These are phyloP conservation scores for Polyploca ridens DNA, from an alignment of 2,888 invertebrate genomes.

Conservation along the genomic window DNA sequence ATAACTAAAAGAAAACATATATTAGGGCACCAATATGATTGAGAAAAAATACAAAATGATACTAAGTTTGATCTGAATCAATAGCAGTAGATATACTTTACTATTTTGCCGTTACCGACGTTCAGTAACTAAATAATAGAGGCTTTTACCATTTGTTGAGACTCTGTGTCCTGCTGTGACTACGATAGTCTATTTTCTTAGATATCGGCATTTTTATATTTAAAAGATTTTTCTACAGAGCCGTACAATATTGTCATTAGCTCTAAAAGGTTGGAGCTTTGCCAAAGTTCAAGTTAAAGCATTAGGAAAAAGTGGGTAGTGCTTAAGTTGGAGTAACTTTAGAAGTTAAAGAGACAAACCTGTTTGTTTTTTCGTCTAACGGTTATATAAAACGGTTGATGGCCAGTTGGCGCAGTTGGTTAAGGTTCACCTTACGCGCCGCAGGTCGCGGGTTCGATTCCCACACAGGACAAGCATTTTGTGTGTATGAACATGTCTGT, in stretches of 20 bases:
- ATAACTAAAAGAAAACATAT: too few relatives aligned
- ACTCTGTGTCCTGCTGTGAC: background rate
- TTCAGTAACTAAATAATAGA: background rate
- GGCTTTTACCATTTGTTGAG: background rate
- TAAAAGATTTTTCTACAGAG: slow-evolving; percentile 2
- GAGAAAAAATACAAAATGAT: too few relatives aligned
- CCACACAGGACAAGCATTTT: too few relatives aligned
- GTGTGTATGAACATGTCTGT: too few relatives aligned
- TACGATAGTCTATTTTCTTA: background rate
- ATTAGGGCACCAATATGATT: too few relatives aligned
- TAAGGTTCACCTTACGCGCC: too few relatives aligned
- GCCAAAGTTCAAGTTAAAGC: background rate
- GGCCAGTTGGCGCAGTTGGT: too few relatives aligned
- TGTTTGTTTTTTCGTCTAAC: too few relatives aligned
- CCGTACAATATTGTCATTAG: slow-evolving; percentile 2
- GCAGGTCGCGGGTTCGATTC: too few relatives aligned
- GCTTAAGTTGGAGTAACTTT: background rate
- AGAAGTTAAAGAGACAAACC: background rate
- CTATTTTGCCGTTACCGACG: background rate
- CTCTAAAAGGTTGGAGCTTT: slow-evolving; percentile 1
- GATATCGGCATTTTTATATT: background rate
- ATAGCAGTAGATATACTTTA: background rate
- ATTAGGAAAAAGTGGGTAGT: background rate
- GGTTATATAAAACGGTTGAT: too few relatives aligned
- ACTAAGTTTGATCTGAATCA: too few relatives aligned